Evolutionary conservation across 2,113 vertebrate genomes (phyloP).

Genomic region (Eleginops maclovinus): DNA sequence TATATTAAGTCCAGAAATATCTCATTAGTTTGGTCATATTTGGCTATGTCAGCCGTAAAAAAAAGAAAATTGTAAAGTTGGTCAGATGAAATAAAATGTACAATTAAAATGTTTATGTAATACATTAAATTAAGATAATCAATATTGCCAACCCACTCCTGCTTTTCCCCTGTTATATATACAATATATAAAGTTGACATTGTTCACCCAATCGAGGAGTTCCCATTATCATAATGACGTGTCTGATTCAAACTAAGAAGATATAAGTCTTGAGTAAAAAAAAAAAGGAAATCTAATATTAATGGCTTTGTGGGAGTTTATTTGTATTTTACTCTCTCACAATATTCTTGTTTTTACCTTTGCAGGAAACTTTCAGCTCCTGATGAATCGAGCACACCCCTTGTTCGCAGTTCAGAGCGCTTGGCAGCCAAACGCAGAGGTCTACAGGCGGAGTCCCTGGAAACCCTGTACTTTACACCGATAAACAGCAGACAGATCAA

Average conservation of each 20-base stretch:
- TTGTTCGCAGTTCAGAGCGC: conserved; percentile 81
- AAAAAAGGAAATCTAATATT: not conserved
- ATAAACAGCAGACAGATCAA: conserved; percentile 72
- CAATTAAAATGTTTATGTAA: not conserved
- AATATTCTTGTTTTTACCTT: not conserved
- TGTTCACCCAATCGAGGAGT: not conserved
- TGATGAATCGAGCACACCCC: conserved; percentile 77
- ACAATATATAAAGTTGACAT: not conserved
- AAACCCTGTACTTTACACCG: conserved; percentile 93
- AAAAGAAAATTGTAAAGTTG: too few relatives aligned
- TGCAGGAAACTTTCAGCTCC: conserved; percentile 81
- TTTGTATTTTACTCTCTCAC: not conserved
- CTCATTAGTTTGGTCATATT: too few relatives aligned
- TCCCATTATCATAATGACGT: not conserved
- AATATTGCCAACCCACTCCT: not conserved
- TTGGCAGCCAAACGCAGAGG: conserved; percentile 77
- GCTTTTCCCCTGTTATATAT: not conserved
- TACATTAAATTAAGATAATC: not conserved
- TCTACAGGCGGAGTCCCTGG: conserved; percentile 83
- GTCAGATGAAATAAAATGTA: not conserved
- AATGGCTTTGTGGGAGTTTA: not conserved
- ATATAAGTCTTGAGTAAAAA: too few relatives aligned
- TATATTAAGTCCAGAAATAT: too few relatives aligned
- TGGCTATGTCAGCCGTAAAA: too few relatives aligned
- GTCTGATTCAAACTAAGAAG: not conserved